Base-by-base conservation (phyloP, 2,888 invertebrate genomes). In the Tillus elongatus region DNA sequence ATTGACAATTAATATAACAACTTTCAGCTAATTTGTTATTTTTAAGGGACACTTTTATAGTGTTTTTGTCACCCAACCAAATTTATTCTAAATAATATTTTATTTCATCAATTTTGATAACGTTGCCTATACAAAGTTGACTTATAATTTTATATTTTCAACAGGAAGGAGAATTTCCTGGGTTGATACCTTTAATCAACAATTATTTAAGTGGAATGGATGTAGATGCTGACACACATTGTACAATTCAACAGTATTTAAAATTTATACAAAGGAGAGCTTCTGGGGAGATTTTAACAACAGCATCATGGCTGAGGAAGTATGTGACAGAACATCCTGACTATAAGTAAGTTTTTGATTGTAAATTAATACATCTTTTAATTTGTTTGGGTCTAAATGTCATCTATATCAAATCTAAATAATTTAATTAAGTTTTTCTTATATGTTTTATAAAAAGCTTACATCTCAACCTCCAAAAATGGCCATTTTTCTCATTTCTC, bases 141-240 rank as follows among this genome's bases (percentile, higher is more conserved):
- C n/a, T 35, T 2, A 30, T 30, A 8, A 38, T 39, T 15, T 29
- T 15, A 38, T 37, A 12, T 30, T 51, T 64, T 24, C 50, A n/a
- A n/a, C n/a, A 88, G 85, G 79, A 80, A 41, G 85, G 83, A 39
- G 79, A 82, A 42, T 99, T 97, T 70, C 93, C 95, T 13, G 98
- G 98, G 0, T 71, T 99, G 52, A 80, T 96, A 47, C 89, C 95
- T 2, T 70, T 99, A 51, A 91, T 98, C 43, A 86, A 91, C 61
- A 89, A 86, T 53, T 98, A 93, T 68, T 72, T 98, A 53, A 84
- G 85, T 47, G 87, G 86, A 41, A 90, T 96, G 79, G 96, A 98
- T 64, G 88, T 96, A 33, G 98, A 98, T 69, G 92, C 95, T 2
- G 97, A 97, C 66, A 97, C 96, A 27, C 88, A 91, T 64, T 97